Evolutionary conservation across 1,140 invertebrate species (phyloP), one percentile per base, ranked within the genome.

Genomic region (Nilaparvata lugens): DNA sequence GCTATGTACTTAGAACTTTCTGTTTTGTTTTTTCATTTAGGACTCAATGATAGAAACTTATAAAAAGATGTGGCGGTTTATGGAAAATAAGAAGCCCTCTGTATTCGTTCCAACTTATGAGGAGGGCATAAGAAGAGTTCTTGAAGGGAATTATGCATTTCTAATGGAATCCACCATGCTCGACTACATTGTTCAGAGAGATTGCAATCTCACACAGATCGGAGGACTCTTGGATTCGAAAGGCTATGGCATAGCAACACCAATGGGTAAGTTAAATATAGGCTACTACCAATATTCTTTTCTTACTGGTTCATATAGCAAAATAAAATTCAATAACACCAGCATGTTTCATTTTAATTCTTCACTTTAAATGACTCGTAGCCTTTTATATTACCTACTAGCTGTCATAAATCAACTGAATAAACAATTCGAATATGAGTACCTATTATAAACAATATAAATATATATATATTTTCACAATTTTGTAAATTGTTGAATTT

Each of bases 131-230:
- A 81, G 85, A 69, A 76, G 88, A 52, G 92, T 97, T 0, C 72
- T 94, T 45, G 81, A 85, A 54, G 93, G 93, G 0, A 90, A 97
- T 69, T 99, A 98, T 71, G 97, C 97, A 0, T 98, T 97, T 72
- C 81, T 99, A 19, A 98, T 98, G 92, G 97, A 99, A 77, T 97
- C 94, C 0, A 97, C 95, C 0, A 97, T 97, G 84, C 76, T 99
- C 52, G 97, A 99, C 73, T 97, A 96, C 70, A 86, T 86, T 0
- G 91, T 96, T 0, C 93, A 98, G 76, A 79, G 95, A 55, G 91
- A 98, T 71, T 99, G 96, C 74, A 97, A 98, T 75, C 78, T 99
- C 2, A 99, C 96, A 28, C 95, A 98, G 81, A 94, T 99, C 42
- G 96, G 96, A 0, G 95, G 95, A 1, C 79, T 97, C 0, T 76